These are phyloP conservation scores for Cyrtonyx montezumae DNA, from an alignment of 2,113 vertebrate genomes.

Conservation along the genomic window DNA sequence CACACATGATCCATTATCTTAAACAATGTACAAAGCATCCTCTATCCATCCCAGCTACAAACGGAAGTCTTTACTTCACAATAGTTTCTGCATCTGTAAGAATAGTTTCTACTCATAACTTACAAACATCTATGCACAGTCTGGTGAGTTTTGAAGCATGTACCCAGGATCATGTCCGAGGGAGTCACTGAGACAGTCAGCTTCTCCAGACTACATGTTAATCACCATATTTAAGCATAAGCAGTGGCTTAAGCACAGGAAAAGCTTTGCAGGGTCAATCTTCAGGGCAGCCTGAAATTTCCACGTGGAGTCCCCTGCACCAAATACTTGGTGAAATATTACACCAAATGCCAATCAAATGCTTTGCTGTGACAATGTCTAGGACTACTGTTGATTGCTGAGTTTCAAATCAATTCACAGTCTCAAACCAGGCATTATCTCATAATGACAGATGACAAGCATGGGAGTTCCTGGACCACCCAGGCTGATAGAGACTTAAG, in stretches of 20 bases:
- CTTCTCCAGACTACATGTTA: not conserved
- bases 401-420: not conserved
- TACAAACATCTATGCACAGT: not conserved
- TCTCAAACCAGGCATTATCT: not conserved
- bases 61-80: not conserved
- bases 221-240: not conserved
- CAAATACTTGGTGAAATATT: not conserved
- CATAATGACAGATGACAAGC: not conserved
- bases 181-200: not conserved
- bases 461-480: not conserved
- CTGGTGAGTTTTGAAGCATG: not conserved
- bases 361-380: not conserved
- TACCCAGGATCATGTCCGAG: not conserved
- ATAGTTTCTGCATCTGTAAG: not conserved
- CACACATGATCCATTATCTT: not conserved
- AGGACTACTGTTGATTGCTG: not conserved
- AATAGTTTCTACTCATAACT: not conserved
- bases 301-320: not conserved
- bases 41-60: not conserved
- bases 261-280: not conserved
- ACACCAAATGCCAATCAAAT: not conserved
- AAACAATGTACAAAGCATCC: not conserved
- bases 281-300: not conserved
- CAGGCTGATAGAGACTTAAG: not conserved
- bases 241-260: not conserved